A percentile compares a stretch with the other conserved stretches of the same genome.
Conservation (phyloP, 2,888 invertebrate genomes). For the Trachelus tabidus region DNA sequence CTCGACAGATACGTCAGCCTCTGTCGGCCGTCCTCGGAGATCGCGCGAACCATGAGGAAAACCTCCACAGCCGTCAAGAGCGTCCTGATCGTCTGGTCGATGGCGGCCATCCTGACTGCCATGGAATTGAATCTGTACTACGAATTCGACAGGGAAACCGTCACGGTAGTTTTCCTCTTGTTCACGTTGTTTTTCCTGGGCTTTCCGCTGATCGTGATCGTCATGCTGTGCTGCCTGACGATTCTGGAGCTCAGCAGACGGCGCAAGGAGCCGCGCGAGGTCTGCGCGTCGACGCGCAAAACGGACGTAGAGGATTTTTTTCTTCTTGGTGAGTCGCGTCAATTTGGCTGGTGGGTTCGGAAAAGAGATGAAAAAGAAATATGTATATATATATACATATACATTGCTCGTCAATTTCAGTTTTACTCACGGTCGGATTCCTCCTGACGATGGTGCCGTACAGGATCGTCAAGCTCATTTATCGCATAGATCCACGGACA, state of each 20-base stretch:
- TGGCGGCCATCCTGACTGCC: conserved; percentile 39
- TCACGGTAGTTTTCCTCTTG: conserved; percentile 43
- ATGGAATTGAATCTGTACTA: conserved; percentile 49
- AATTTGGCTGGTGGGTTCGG: background rate
- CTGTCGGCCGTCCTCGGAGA: conserved; percentile 19
- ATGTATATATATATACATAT: background rate
- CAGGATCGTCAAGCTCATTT: conserved; percentile 42
- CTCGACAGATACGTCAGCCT: conserved; percentile 45
- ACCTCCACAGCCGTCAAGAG: conserved; percentile 35
- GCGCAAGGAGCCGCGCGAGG: background rate
- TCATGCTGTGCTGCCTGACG: conserved; percentile 29
- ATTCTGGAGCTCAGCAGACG: background rate
- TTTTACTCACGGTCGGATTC: conserved; percentile 39
- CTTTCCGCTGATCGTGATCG: conserved; percentile 37
- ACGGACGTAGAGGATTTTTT: conserved; percentile 33
- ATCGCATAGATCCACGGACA: conserved; percentile 35
- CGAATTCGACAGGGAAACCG: conserved; percentile 23
- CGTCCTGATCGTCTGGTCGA: conserved; percentile 43
- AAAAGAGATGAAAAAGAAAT: conserved; percentile 1
- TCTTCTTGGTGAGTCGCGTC: conserved; percentile 34
- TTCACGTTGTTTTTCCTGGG: conserved; percentile 44
- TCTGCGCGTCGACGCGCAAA: background rate
- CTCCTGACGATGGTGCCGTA: conserved; percentile 48
- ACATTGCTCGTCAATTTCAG: conserved; percentile 30
- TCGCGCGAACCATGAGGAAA: conserved; percentile 23